These are phyloP conservation scores for Acronicta alni DNA, from an alignment of 2,888 invertebrate species.

Conservation along the genomic window DNA sequence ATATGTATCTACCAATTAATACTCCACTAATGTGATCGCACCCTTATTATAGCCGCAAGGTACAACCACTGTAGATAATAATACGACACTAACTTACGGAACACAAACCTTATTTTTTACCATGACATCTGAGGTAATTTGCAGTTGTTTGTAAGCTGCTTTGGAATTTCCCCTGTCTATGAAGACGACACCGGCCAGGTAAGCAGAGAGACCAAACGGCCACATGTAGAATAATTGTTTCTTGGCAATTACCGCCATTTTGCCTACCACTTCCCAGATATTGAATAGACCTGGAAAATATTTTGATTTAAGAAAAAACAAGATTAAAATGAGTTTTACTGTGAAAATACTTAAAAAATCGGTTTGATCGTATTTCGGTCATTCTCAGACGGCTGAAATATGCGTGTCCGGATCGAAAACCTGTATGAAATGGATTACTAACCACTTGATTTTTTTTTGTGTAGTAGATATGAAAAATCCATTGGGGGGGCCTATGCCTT, in stretches of 20 bases:
- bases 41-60: constrained; percentile 8
- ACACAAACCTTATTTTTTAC: constrained; percentile 82
- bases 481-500: too few relatives aligned
- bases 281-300: constrained; percentile 91
- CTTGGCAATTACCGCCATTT: constrained; percentile 90
- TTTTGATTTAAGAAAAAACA: too few relatives aligned
- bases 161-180: constrained; percentile 89
- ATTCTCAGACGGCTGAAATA: too few relatives aligned
- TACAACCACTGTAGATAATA: constrained; percentile 48
- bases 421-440: too few relatives aligned
- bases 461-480: too few relatives aligned
- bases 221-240: constrained; percentile 90
- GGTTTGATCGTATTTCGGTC: too few relatives aligned
- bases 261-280: constrained; percentile 88
- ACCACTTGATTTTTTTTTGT: too few relatives aligned
- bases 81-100: constrained; percentile 57
- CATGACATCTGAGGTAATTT: constrained; percentile 83
- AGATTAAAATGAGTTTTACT: too few relatives aligned
- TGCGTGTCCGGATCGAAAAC: too few relatives aligned
- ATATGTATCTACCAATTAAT: too few relatives aligned
- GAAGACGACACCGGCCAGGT: constrained; percentile 91
- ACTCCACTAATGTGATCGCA: too few relatives aligned
- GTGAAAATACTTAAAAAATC: too few relatives aligned
- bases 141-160: constrained; percentile 85
- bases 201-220: constrained; percentile 90